Evolutionary conservation across 2,888 invertebrate genomes (phyloP), one percentile per base, ranked within the genome.

Genomic region (Ichneumoninae sp.): DNA sequence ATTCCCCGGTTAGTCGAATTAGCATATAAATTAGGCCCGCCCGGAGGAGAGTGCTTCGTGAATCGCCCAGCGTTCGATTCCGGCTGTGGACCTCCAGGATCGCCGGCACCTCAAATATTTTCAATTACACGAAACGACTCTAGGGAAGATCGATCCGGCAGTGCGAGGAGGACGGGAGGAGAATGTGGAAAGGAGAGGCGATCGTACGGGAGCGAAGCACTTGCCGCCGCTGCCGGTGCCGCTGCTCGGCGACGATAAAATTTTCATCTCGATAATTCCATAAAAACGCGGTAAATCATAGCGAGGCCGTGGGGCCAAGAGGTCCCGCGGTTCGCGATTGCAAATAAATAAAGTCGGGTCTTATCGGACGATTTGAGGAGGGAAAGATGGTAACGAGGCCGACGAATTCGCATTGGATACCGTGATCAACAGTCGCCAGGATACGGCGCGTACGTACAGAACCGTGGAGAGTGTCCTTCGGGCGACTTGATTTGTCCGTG

Each of bases 11-110:
- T 87, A 85, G 86, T 87, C 87, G 69, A 86, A 92, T 92, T 92
- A 92, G 91, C 92, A 92, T 92, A 92, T 92, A 92, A 92, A 92
- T 92, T 92, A 92, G 91, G 91, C 88, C 87, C 85, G 86, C 83
- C 83, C 77, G 73, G 77, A 74, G 73, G 70, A 82, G 81, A 57
- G 76, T 71, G 78, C 70, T 80, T 65, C 70, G 80, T 71, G 80
- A 85, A 83, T 85, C 79, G 75, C 73, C 57, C 26, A 13, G 26
- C 60, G 22, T 77, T 77, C 71, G 76, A 65, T 60, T 73, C 33
- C 63, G 63, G 68, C 73, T 68, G 75, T 74, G 54, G 77, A 69
- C 75, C 33, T 52, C 26, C 75, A 69, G 83, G 83, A 85, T 83
- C 85, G 80, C 78, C 69, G 26, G 78, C 84, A 87, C 86, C 88